A percentile compares a stretch with the other conserved stretches of the same genome.
Evolutionary conservation across 2,888 invertebrate genomes (phyloP).

Genomic region (Dascillus cervinus): DNA sequence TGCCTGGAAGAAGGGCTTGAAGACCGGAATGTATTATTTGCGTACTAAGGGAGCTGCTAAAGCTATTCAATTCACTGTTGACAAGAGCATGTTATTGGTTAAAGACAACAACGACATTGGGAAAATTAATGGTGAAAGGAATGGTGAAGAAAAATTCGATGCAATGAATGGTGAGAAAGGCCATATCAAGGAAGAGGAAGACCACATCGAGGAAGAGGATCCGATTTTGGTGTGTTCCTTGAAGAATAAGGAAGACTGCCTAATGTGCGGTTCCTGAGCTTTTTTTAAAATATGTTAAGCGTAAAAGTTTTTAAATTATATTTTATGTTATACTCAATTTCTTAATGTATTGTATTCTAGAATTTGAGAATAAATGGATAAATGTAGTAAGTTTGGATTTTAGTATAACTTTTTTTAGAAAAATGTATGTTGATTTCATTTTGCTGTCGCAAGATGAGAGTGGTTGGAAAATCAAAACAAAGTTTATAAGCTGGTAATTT

Average conservation of each 20-base stretch:
- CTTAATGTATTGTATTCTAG: no score
- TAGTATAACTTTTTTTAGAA: no score
- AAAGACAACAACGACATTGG: constrained; percentile 18
- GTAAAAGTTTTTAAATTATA: no score
- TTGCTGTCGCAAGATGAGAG: no score
- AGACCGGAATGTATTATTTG: constrained; percentile 99
- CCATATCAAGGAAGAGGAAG: constrained; percentile 35
- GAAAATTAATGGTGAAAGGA: constrained; percentile 7
- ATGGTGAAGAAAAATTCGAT: constrained; percentile 9
- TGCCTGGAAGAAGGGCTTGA: constrained; percentile 93
- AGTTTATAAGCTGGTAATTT: no score
- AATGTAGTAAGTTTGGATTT: no score
- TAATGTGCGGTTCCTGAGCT: constrained; percentile 76
- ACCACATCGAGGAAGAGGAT: constrained; percentile 49
- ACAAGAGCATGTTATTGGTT: constrained; percentile 61
- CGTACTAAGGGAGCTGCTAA: constrained; percentile 93
- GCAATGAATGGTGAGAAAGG: constrained; percentile 9
- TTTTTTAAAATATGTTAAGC: no score
- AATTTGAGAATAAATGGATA: no score
- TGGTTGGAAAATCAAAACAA: no score
- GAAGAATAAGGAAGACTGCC: constrained; percentile 77
- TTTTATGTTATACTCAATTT: no score
- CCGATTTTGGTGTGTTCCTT: constrained; percentile 78
- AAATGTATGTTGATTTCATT: no score
- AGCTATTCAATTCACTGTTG: constrained; percentile 96